A percentile compares a stretch with the other conserved stretches of the same genome.
Conservation (phyloP, 2,888 invertebrate species). For the Myopa tessellatipennis region DNA sequence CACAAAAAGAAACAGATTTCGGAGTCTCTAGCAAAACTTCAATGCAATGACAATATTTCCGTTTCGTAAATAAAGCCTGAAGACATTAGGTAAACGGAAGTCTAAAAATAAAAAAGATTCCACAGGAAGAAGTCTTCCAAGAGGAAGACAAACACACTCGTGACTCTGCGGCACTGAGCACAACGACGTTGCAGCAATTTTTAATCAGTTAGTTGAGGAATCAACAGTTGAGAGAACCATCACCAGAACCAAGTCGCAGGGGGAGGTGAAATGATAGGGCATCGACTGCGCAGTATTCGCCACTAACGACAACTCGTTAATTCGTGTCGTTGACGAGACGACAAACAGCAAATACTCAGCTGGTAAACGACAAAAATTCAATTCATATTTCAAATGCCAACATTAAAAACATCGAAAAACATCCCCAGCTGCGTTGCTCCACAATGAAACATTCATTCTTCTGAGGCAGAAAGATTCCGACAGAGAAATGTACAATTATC, state of each 20-base stretch:
- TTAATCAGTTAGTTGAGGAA: not conserved
- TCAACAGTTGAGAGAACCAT: not conserved
- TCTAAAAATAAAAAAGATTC: slow-evolving; percentile 2
- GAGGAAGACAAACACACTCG: slow-evolving; percentile 16
- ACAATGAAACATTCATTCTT: too few relatives aligned
- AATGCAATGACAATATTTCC: not conserved
- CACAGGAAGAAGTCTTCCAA: not conserved
- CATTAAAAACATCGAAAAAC: too few relatives aligned
- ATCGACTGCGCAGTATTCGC: not conserved
- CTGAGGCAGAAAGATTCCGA: too few relatives aligned
- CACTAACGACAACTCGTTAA: not conserved
- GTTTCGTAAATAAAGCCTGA: not conserved
- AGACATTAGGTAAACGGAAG: not conserved
- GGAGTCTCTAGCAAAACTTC: not conserved
- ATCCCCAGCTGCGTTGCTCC: too few relatives aligned
- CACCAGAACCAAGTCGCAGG: not conserved
- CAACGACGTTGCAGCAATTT: not conserved
- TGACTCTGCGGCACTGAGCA: not conserved
- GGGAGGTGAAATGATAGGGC: not conserved
- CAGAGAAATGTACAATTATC: too few relatives aligned
- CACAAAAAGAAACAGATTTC: too few relatives aligned
- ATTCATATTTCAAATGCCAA: too few relatives aligned
- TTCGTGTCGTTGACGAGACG: not conserved
- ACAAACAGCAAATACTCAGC: too few relatives aligned
- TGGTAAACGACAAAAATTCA: too few relatives aligned